phyloP scores from a whole-genome alignment of 1,140 invertebrate species.

The Spodoptera frugiperda region DNA sequence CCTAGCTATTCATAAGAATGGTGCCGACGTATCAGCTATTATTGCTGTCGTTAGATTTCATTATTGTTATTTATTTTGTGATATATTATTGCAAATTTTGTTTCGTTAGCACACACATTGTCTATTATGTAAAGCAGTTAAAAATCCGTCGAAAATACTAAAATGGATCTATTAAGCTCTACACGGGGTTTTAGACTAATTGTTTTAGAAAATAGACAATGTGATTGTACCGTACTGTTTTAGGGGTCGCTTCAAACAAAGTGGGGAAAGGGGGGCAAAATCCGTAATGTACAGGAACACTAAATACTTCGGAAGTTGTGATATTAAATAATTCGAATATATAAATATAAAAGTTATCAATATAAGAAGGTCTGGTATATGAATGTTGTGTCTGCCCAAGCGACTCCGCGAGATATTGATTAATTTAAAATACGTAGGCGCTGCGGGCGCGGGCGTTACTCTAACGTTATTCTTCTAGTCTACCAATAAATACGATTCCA shows the following conservation, averaged over 20 bases:
- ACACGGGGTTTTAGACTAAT: constrained; percentile 62
- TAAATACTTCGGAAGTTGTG: not conserved
- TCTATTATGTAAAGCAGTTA: constrained; percentile 52
- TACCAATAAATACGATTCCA: constrained; percentile 43
- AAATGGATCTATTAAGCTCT: constrained; percentile 66
- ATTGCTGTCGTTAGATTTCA: not conserved
- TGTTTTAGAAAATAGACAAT: constrained; percentile 62
- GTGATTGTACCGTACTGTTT: not conserved
- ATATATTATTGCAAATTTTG: not conserved
- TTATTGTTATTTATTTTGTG: not conserved
- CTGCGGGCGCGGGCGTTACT: constrained; percentile 3
- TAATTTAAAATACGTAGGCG: constrained; percentile 1
- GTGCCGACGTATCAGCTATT: constrained; percentile 15
- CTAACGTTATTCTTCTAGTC: constrained; percentile 23
- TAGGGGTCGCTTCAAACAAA: not conserved
- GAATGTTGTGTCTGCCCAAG: not conserved
- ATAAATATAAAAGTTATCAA: not conserved
- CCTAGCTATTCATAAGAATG: constrained; percentile 22
- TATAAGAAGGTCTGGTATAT: not conserved
- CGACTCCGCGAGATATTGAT: constrained; percentile 11
- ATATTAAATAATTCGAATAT: not conserved
- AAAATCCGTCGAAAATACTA: constrained; percentile 62
- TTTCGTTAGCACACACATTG: constrained; percentile 23
- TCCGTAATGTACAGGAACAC: constrained; percentile 1
- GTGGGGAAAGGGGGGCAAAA: not conserved